Evolutionary conservation across 2,888 invertebrate species (phyloP), one percentile per base, ranked within the genome.

Genomic region (Sericinus montela): DNA sequence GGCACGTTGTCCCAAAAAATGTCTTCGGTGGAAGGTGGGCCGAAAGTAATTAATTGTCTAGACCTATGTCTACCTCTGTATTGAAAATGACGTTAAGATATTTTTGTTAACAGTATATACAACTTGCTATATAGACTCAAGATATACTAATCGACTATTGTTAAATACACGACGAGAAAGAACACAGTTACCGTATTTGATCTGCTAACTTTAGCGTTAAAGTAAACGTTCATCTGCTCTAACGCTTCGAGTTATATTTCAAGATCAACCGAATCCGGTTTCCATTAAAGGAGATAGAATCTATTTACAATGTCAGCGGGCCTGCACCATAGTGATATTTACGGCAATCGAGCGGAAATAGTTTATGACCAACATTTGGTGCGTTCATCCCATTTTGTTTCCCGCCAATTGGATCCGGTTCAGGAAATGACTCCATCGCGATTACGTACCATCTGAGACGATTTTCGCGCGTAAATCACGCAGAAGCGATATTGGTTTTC

Each of bases 281-380:
- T 15, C 46, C 40, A 30, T 23, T 37, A 34, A 29, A 34, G 48
- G 32, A 49, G 44, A 49, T 44, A 29, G 44, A 44, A 49, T 49
- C 48, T 49, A 53, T 56, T 53, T 51, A 60, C 50, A 53, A 60
- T 40, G 49, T 44, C 44, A 35, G 35, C 43, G 29, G 2, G 53
- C 44, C 46, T 53, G 47, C 41, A 45, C 28, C 34, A 35, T 32
- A 16, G 14, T 44, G 55, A 57, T 56, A 56, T 54, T 59, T 54
- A 54, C 51, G 55, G 38, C 65, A 67, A 75, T 72, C 59, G 68
- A 56, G 60, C 65, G 76, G 73, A 75, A 78, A 72, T 71, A 65
- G 63, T 75, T 71, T 72, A 77, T 68, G 61, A 63, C 59, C 55
- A 51, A 58, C 65, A 64, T 75, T 76, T 57, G 65, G 65, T 62